Evolutionary conservation across 1,140 invertebrate genomes (phyloP).

Genomic region (Drosophila yakuba): DNA sequence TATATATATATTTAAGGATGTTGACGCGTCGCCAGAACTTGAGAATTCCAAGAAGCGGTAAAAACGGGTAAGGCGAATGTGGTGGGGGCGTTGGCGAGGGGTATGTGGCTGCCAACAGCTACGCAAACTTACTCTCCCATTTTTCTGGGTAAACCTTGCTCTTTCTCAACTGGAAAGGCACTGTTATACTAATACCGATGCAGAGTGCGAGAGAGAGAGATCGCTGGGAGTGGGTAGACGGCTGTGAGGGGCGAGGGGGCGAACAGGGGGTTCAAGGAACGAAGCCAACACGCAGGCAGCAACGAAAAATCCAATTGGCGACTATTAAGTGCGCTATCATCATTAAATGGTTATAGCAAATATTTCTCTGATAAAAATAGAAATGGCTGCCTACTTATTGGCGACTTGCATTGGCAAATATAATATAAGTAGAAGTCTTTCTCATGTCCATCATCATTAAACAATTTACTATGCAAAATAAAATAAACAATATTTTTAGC

Average conservation of each 20-base stretch:
- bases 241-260: neutral
- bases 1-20: constrained; percentile 25
- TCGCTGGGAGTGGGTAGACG: constrained; percentile 4
- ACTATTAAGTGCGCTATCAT: constrained; percentile 3
- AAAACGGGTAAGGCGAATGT: neutral
- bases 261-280: constrained; percentile 33
- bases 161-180: constrained; percentile 26
- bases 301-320: neutral
- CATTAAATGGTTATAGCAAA: neutral
- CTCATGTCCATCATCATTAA: neutral
- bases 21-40: constrained; percentile 33
- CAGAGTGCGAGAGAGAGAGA: neutral
- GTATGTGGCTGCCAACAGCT: constrained; percentile 14
- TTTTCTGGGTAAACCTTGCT: constrained; percentile 20
- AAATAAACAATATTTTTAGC: neutral
- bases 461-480: neutral
- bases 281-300: constrained; percentile 27
- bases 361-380: neutral
- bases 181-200: constrained; percentile 38
- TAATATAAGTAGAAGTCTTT: neutral
- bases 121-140: constrained; percentile 32
- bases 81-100: neutral
- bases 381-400: neutral
- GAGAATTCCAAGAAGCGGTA: constrained; percentile 27
- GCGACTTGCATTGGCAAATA: neutral